These are phyloP conservation scores for Cetonia aurata DNA, from an alignment of 2,888 invertebrate species.

Conservation along the genomic window DNA sequence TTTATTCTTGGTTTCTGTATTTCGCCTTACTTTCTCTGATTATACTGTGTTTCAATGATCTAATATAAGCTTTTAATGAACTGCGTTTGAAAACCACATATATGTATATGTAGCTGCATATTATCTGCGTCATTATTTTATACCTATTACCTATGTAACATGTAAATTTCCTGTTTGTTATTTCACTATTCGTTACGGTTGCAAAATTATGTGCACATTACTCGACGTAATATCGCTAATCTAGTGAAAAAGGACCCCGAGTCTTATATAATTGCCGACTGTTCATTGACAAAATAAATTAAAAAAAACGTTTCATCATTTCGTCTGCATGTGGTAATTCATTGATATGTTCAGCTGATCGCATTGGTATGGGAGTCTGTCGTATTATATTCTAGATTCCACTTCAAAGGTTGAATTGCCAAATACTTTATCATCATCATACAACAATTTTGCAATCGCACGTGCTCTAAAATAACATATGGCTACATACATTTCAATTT, in stretches of 20 bases:
- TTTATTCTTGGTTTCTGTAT: too few species aligned
- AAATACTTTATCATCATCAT: conserved; percentile 43
- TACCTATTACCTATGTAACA: too few species aligned
- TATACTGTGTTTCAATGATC: too few species aligned
- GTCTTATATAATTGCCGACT: conserved; percentile 15
- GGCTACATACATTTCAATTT: conserved; percentile 5
- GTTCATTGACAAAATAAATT: conserved; percentile 22
- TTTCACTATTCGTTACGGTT: conserved; percentile 9
- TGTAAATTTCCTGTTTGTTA: not conserved
- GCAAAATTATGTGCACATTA: conserved; percentile 19
- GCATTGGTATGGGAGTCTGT: conserved; percentile 19
- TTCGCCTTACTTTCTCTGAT: too few species aligned
- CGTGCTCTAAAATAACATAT: conserved; percentile 45
- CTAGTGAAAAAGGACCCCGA: not conserved
- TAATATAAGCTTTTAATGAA: too few species aligned
- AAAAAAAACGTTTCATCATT: conserved; percentile 20
- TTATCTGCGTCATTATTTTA: too few species aligned
- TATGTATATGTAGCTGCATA: too few species aligned
- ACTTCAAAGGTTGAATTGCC: conserved; percentile 46
- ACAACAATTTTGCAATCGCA: conserved; percentile 48
- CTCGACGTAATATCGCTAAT: not conserved
- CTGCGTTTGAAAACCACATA: too few species aligned
- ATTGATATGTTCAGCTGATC: conserved; percentile 26
- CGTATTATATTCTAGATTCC: conserved; percentile 17
- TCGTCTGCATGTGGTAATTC: conserved; percentile 29